These are phyloP conservation scores for Leucophora obtusa DNA, from an alignment of 2,888 invertebrate genomes.

Conservation along the genomic window DNA sequence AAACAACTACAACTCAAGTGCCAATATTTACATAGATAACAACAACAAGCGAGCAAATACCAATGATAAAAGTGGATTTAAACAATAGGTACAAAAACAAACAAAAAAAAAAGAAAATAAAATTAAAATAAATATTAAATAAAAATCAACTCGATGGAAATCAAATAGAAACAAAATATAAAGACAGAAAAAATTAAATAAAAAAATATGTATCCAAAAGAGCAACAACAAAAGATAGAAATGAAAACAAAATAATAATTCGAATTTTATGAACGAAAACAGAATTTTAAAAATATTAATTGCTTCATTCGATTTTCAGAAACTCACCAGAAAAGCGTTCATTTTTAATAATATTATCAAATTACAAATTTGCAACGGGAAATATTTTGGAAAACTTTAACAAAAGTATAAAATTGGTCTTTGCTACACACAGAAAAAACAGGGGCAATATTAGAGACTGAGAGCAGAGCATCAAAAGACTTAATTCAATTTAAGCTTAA, in stretches of 20 bases:
- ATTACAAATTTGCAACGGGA: too few relatives aligned
- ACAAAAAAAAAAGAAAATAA: slow-evolving; percentile 10
- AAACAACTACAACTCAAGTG: slow-evolving; percentile 17
- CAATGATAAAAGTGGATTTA: slow-evolving; percentile 38
- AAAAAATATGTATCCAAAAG: slow-evolving; percentile 16
- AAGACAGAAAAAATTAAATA: neutral
- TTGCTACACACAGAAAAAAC: too few relatives aligned
- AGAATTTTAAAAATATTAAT: neutral
- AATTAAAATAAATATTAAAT: slow-evolving; percentile 39
- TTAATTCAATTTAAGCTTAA: too few relatives aligned
- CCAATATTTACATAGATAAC: slow-evolving; percentile 19
- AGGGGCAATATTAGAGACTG: too few relatives aligned
- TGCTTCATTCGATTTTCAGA: too few relatives aligned
- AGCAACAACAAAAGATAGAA: slow-evolving; percentile 15
- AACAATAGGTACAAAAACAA: slow-evolving; percentile 42
- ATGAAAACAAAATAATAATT: slow-evolving; percentile 20
- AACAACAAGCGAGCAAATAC: slow-evolving; percentile 18
- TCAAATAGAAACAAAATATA: slow-evolving; percentile 8
- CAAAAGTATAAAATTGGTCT: too few relatives aligned
- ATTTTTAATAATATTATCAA: too few relatives aligned
- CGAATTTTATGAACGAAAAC: neutral
- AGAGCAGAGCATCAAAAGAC: too few relatives aligned
- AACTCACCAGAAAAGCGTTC: too few relatives aligned
- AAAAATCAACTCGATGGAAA: slow-evolving; percentile 30
- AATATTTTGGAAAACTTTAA: too few relatives aligned